Evolutionary conservation across 2,797 vertebrate genomes (phyloP).

Genomic region (Artibeus jamaicensis): DNA sequence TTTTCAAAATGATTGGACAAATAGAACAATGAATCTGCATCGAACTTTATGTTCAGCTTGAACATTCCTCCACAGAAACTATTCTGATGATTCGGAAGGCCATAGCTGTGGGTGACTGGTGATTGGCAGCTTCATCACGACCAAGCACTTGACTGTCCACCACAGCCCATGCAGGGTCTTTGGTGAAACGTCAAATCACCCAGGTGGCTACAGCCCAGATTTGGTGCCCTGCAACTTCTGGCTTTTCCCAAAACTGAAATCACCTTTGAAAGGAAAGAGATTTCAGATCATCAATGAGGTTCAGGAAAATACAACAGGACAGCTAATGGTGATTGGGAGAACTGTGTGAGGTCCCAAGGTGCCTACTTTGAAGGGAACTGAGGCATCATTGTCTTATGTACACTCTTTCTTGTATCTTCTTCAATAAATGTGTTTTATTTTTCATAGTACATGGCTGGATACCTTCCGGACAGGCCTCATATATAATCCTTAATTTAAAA

Average conservation of each 20-base stretch:
- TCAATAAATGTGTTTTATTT: background rate
- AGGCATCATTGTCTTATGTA: background rate
- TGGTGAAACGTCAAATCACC: background rate
- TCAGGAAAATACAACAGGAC: background rate
- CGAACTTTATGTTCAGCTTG: background rate
- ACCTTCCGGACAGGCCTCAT: background rate
- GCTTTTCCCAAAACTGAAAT: background rate
- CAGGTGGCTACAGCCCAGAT: background rate
- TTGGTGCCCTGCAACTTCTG: background rate
- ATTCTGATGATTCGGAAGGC: background rate
- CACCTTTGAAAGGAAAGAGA: background rate
- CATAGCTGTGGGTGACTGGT: background rate
- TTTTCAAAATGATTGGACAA: background rate
- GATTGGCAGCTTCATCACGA: background rate
- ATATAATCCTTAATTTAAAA: background rate
- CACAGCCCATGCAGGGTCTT: background rate
- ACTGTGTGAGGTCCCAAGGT: background rate
- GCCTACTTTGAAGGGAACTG: background rate
- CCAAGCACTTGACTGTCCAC: accelerated
- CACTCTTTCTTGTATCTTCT: background rate
- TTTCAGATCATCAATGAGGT: background rate
- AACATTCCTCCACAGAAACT: background rate
- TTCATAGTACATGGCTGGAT: background rate
- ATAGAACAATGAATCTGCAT: background rate
- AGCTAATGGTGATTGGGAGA: background rate